These are phyloP conservation scores for Callaeas wilsoni DNA, from an alignment of 2,113 vertebrate species.

Conservation along the genomic window DNA sequence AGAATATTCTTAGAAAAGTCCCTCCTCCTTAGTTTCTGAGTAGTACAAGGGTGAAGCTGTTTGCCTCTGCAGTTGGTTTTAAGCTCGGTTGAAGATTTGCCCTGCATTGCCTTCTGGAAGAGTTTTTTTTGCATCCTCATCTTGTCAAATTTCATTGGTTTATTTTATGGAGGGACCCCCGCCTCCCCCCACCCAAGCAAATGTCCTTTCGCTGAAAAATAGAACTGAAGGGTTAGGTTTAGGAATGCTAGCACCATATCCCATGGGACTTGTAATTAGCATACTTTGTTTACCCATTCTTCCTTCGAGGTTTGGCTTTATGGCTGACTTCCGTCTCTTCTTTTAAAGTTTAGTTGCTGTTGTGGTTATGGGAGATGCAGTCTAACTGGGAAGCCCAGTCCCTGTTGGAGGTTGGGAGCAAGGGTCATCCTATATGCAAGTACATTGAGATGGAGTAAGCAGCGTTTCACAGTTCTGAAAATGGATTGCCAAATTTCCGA, in stretches of 20 bases:
- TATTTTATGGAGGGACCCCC: neutral
- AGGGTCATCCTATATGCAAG: neutral
- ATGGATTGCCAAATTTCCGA: neutral
- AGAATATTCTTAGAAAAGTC: neutral
- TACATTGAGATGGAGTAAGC: neutral
- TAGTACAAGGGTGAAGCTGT: neutral
- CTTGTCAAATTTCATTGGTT: neutral
- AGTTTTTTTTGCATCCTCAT: neutral
- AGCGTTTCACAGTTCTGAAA: neutral
- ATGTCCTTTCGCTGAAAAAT: neutral
- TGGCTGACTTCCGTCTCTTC: neutral
- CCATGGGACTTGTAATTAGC: neutral
- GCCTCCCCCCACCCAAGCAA: rapidly evolving
- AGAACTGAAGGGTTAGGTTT: neutral
- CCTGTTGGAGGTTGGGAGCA: neutral
- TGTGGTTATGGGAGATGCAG: neutral
- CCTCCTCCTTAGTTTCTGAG: neutral
- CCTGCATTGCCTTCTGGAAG: neutral
- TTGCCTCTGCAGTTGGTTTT: neutral
- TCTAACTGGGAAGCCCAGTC: neutral
- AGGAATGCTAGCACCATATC: neutral
- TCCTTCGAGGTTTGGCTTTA: neutral
- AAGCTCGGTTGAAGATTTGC: neutral
- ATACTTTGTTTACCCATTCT: neutral
- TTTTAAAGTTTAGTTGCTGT: neutral